These are phyloP conservation scores for Prionace glauca DNA, from an alignment of 2,797 vertebrate species.

Conservation along the genomic window DNA sequence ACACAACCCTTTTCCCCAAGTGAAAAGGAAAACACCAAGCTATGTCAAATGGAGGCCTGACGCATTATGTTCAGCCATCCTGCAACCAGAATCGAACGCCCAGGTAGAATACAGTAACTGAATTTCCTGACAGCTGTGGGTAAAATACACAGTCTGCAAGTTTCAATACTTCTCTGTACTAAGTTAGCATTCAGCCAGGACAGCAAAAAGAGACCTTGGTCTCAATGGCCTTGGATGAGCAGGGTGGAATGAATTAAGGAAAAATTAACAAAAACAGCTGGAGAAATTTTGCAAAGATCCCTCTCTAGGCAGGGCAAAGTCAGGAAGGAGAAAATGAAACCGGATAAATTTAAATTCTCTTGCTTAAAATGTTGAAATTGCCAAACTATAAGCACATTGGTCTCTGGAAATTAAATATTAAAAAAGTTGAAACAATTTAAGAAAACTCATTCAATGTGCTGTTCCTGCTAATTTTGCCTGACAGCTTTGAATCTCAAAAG, in stretches of 20 bases:
- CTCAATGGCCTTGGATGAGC: not conserved
- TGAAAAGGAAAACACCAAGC: not conserved
- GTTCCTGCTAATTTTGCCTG: not conserved
- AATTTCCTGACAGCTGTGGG: not conserved
- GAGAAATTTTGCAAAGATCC: not conserved
- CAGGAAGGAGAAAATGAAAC: not conserved
- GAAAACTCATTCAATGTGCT: not conserved
- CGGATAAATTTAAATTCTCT: not conserved
- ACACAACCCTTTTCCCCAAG: not conserved
- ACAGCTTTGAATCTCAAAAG: not conserved
- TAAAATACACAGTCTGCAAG: not conserved
- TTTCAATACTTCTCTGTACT: not conserved
- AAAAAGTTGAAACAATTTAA: too few relatives aligned
- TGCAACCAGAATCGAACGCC: not conserved
- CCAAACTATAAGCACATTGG: not conserved
- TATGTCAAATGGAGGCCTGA: not conserved
- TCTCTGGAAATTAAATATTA: not conserved
- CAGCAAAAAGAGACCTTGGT: not conserved
- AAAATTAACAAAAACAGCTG: not conserved
- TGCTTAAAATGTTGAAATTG: not conserved
- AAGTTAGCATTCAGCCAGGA: not conserved
- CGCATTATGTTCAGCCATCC: not conserved
- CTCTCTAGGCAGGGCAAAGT: not conserved
- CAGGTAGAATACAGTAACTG: not conserved
- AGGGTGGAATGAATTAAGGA: not conserved